phyloP scores from a whole-genome alignment of 1,140 invertebrate genomes.

The Carposina sasakii region DNA sequence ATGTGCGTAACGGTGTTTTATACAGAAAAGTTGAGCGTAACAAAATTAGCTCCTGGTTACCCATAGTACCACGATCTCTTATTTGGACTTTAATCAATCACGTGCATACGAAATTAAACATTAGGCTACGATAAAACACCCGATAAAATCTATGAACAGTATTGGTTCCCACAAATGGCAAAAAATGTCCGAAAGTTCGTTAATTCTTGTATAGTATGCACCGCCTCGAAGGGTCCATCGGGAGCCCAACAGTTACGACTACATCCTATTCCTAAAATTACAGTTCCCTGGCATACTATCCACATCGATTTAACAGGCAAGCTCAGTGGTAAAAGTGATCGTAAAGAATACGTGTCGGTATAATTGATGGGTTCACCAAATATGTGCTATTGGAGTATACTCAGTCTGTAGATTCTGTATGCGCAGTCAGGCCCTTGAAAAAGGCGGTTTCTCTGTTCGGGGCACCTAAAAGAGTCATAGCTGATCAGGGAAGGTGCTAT shows the following conservation, averaged over 20 bases:
- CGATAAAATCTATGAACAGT: background rate
- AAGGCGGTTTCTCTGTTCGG: conserved; percentile 31
- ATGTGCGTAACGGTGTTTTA: background rate
- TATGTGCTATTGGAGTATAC: conserved; percentile 28
- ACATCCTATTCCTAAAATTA: conserved; percentile 23
- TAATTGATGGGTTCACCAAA: conserved; percentile 34
- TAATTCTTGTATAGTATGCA: background rate
- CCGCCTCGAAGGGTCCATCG: background rate
- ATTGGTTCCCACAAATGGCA: background rate
- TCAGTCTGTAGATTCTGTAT: conserved; percentile 20
- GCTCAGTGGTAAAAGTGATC: conserved; percentile 26
- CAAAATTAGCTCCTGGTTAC: background rate
- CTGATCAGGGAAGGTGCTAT: conserved; percentile 33
- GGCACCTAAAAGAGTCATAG: conserved; percentile 32
- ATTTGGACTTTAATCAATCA: background rate
- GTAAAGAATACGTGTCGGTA: conserved; percentile 28
- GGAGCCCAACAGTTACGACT: background rate
- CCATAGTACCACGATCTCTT: background rate
- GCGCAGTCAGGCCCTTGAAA: conserved; percentile 24
- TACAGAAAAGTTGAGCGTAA: conserved; percentile 1
- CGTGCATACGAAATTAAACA: background rate
- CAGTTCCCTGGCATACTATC: conserved; percentile 32
- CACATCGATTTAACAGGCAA: conserved; percentile 36
- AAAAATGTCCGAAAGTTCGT: background rate
- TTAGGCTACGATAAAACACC: background rate